Conservation (phyloP, 2,113 vertebrate species). For the Scomber japonicus region DNA sequence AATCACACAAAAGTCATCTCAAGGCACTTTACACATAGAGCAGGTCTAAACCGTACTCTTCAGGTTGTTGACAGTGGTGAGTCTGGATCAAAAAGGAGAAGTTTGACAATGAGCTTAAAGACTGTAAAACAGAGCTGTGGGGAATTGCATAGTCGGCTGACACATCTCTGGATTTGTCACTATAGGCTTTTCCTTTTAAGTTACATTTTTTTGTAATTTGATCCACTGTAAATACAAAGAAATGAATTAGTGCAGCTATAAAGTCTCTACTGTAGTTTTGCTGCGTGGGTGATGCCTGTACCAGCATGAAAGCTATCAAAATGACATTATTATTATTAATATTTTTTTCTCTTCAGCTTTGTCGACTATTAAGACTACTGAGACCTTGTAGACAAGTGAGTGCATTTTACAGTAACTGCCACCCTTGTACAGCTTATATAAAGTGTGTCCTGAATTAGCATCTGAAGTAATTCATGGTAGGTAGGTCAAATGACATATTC, state of each 20-base stretch:
- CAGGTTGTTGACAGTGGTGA: too few species aligned
- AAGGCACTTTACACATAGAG: too few species aligned
- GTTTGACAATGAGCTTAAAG: too few species aligned
- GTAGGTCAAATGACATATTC: slow-evolving; percentile 17
- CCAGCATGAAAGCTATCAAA: slow-evolving; percentile 10
- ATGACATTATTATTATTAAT: not conserved
- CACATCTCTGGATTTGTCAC: too few species aligned
- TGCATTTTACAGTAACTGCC: slow-evolving; percentile 10
- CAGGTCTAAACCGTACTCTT: too few species aligned
- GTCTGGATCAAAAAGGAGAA: too few species aligned
- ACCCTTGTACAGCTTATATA: not conserved
- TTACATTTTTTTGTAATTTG: not conserved
- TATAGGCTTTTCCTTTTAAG: not conserved
- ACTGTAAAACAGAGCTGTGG: too few species aligned
- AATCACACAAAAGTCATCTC: too few species aligned
- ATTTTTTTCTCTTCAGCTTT: not conserved
- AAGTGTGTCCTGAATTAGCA: slow-evolving; percentile 5
- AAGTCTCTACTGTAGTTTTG: not conserved
- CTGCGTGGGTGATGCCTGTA: not conserved
- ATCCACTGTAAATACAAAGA: not conserved
- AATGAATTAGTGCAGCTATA: not conserved
- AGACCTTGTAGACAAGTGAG: not conserved
- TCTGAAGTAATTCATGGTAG: slow-evolving; percentile 6
- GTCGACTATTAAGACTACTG: not conserved
- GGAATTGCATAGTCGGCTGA: too few species aligned